These are phyloP conservation scores for rat (Rattus norvegicus) DNA, from an alignment of 2,113 vertebrate genomes.

Conservation along the genomic window GRCr8 NC_086032.1:44106501-44107000, in stretches of 20 bases:
- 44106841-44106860: slow-evolving; percentile 11
- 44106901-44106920: slow-evolving; percentile 71
- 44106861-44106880: slow-evolving; percentile 49
- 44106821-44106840: not conserved
- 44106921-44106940: slow-evolving; percentile 70
- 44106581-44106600: not conserved
- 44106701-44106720: not conserved
- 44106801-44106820: not conserved
- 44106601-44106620: not conserved
- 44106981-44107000: slow-evolving; percentile 73
- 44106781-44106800: not conserved
- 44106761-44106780: not conserved
- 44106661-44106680: not conserved
- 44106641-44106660: not conserved
- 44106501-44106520: not conserved
- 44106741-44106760: not conserved
- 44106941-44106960: slow-evolving; percentile 71
- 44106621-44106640: not conserved
- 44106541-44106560: not conserved
- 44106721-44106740: not conserved
- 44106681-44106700: not conserved
- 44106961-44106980: slow-evolving; percentile 71
- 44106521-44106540: not conserved
- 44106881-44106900: slow-evolving; percentile 70
- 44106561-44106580: not conserved